phyloP scores from a whole-genome alignment of 2,888 invertebrate species.

The Acanthosepion pharaonis region DNA sequence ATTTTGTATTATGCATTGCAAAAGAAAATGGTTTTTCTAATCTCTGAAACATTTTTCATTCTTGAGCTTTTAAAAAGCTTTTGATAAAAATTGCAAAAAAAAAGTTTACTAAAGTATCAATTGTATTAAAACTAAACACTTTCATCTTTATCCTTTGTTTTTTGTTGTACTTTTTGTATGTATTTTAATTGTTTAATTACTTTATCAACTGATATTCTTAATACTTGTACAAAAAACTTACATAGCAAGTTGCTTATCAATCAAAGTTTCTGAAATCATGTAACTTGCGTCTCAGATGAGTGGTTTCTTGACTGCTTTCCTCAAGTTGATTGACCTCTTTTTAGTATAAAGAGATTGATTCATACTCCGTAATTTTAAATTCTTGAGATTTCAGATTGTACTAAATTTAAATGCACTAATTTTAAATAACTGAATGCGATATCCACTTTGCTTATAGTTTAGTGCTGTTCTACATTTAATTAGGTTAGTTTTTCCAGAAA shows the following conservation, averaged over 20 bases:
- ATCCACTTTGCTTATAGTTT: not conserved
- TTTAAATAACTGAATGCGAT: not conserved
- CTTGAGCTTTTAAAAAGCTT: not conserved
- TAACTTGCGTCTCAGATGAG: not conserved
- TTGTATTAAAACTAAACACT: constrained; percentile 3
- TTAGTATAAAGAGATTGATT: not conserved
- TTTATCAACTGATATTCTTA: not conserved
- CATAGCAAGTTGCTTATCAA: not conserved
- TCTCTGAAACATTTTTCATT: not conserved
- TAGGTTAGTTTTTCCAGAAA: not conserved
- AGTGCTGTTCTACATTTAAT: not conserved
- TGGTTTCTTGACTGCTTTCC: not conserved
- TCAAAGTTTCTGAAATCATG: not conserved
- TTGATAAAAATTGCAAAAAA: not conserved
- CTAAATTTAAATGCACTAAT: not conserved
- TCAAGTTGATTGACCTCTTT: not conserved
- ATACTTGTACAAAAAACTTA: not conserved
- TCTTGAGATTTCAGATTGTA: too few relatives aligned
- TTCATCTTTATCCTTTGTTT: not conserved
- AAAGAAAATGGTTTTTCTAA: not conserved
- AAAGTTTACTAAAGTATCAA: not conserved
- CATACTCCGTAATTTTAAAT: not conserved
- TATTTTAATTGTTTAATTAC: constrained; percentile 9
- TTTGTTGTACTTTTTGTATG: not conserved
- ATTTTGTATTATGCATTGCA: not conserved